Evolutionary conservation across 2,888 invertebrate genomes (phyloP), one percentile per base, ranked within the genome.

Genomic region (Melinopterus prodromus): DNA sequence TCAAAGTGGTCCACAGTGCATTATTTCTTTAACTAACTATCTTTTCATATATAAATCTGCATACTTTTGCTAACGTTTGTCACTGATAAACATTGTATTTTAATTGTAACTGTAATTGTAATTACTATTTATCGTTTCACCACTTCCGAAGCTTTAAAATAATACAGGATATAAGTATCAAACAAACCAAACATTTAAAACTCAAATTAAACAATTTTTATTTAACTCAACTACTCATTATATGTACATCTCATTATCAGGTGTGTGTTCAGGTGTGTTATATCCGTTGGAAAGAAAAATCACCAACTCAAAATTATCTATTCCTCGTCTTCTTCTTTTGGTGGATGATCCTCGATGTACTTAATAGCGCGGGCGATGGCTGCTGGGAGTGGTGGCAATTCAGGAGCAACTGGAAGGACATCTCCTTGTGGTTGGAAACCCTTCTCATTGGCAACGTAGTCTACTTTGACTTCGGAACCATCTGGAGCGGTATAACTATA

Each of bases 311-410:
- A 16, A 74, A 76, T 36, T 37, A 76, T 76, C 36, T 79, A 72
- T 14, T 75, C 38, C 0, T 53, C 72, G 16, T 81, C 38, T 0
- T 53, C 72, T 37, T 81, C 83, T 4, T 82, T 82, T 78, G 83
- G 78, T n/a, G 94, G 94, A 80, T 93, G 90, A 16, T 92, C 92
- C 37, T 92, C 92, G 83, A 93, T 89, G 87, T 91, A 93, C 85
- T 93, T 94, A 70, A 94, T 89, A 70, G 94, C 93, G 86, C 93
- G 93, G 86, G 93, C 92, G 84, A 94, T 94, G 87, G 92, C 93
- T 87, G 92, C 92, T 81, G 94, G 94, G 71, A 88, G 92, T 84
- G 94, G 94, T 36, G 94, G 94, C 26, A 94, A 92, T 14, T 93
- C 93, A 53, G 93, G 93, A 7, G 82, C 82, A 9, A 82, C 81